Evolutionary conservation across 1,140 invertebrate genomes (phyloP), one percentile per base, ranked within the genome.

Genomic region (Drosophila yakuba): DNA sequence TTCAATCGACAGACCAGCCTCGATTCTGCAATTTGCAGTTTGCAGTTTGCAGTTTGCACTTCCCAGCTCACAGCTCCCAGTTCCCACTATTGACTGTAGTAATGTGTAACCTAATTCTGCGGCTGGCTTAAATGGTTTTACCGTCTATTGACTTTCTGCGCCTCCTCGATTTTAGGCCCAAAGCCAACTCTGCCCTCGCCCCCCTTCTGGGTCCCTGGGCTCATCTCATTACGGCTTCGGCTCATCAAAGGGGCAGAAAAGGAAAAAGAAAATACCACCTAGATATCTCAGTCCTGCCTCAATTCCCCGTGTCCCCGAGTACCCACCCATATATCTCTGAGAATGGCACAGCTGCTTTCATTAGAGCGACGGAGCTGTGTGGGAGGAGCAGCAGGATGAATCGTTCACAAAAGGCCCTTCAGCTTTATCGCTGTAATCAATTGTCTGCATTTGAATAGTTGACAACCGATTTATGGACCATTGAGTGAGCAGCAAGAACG

Each of bases 391-490:
- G 54, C 62, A 20, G 45, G 55, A 57, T 74, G 73, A 75, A 66
- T 75, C 73, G 61, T 59, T 76, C 62, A 75, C 73, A 86, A 86
- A 86, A 88, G 83, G 79, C 83, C 83, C 83, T 89, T 88, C 83
- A 88, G 76, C 83, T 88, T 88, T 88, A 88, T 88, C 84, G 84
- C 84, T 80, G 84, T 89, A 89, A 89, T 89, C 84, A 89, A 89
- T 89, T 89, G 84, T 89, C 84, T 89, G 84, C 84, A 89, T 89
- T 89, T 89, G 84, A 89, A 89, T 89, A 89, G 84, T 89, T 89
- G 84, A 90, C 84, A 89, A 89, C 73, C 85, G 84, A 89, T 89
- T 89, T 89, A 89, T 89, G 85, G 85, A 84, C 80, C 84, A 88
- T 88, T 89, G 85, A 80, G 72, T 84, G 77, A 80, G 80, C 84